Evolutionary conservation across 2,797 vertebrate genomes (phyloP), one percentile per base, ranked within the genome.

Genomic region (Apogon talboti): DNA sequence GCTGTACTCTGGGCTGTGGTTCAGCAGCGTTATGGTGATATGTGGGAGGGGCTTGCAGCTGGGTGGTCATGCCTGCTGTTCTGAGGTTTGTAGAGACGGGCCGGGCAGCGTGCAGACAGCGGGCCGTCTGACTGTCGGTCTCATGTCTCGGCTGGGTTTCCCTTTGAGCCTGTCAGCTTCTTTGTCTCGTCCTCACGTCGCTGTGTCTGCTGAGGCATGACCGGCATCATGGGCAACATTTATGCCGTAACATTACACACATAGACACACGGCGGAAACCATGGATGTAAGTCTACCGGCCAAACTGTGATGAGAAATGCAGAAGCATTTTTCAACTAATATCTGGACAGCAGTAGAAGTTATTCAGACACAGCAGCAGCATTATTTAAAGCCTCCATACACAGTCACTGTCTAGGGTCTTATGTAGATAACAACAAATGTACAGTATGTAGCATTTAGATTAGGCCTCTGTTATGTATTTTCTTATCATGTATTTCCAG

Each of bases 131-230:
- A 45, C 51, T 60, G 64, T 60, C 65, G 42, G 12, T 38, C 40
- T 67, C 58, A 7, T 51, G 45, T 55, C 71, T 78, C 46, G 57
- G 62, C 71, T 68, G 66, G 42, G 46, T n/a, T 35, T 49, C 54
- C 66, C 53, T 73, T 43, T 74, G 45, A 42, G 45, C 10, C 52
- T 63, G 37, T 67, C 65, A 54, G 35, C n/a, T 35, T 43, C 24
- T 44, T 76, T 82, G 65, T 73, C 53, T 21, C 8, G 13, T n/a
- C 18, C 11, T 19, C 35, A 18, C 13, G 13, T 30, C 24, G 52
- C 52, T 28, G 24, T 49, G 60, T 21, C 16, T 12, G 44, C 64
- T 55, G 45, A 41, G 42, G 28, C 57, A 0, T 16, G 12, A 6
- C 46, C 24, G 5, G 56, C 57, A 77, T n/a, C 40, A 46, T 19